These are phyloP conservation scores for Ancistrus triradiatus DNA, from an alignment of 2,113 vertebrate genomes.

Conservation along the genomic window DNA sequence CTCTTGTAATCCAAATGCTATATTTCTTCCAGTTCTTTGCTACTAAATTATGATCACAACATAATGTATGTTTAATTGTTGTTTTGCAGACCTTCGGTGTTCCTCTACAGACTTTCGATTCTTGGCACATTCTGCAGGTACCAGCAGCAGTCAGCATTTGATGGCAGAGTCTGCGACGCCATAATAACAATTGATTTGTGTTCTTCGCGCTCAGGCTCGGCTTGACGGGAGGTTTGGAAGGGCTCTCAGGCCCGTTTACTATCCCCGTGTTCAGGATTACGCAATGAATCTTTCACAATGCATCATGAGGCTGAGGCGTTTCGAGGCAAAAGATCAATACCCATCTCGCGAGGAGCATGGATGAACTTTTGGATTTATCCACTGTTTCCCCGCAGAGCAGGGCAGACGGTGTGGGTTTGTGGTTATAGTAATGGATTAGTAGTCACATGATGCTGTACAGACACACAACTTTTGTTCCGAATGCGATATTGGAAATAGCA, in stretches of 20 bases:
- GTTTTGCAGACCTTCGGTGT: background rate
- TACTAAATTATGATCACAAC: no score
- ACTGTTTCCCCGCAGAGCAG: conserved; percentile 30
- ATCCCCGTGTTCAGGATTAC: conserved; percentile 25
- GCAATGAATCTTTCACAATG: conserved; percentile 29
- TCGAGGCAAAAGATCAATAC: conserved; percentile 44
- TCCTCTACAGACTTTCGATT: background rate
- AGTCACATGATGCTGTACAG: conserved; percentile 15
- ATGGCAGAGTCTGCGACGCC: conserved; percentile 6
- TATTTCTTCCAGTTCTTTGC: no score
- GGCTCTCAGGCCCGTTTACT: conserved; percentile 23
- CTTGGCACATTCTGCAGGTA: conserved; percentile 12
- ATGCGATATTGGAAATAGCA: background rate
- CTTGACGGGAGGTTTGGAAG: conserved; percentile 26
- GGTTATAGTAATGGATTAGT: conserved; percentile 43
- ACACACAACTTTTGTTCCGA: conserved; percentile 8
- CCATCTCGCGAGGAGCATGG: conserved; percentile 26
- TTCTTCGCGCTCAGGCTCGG: conserved; percentile 16
- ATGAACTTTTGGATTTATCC: conserved; percentile 43
- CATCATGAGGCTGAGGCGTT: conserved; percentile 29
- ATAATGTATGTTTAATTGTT: no score
- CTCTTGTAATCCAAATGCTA: no score
- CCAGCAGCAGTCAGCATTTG: conserved; percentile 1
- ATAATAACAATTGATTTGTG: conserved; percentile 37
- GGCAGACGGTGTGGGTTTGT: conserved; percentile 15